Base-by-base conservation (phyloP, 2,113 vertebrate species). In the Albula glossodonta region DNA sequence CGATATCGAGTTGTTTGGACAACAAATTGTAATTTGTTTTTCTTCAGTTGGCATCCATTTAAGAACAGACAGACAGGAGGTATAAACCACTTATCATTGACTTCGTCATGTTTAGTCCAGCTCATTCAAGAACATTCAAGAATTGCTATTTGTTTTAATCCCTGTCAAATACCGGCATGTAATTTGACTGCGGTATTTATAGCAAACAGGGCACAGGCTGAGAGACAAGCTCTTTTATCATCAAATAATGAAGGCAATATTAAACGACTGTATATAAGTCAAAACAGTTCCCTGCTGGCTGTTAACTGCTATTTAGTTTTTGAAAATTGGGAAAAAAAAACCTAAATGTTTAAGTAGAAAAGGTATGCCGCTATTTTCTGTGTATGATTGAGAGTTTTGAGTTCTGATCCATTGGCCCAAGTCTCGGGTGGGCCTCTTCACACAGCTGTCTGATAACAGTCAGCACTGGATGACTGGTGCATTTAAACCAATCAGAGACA, bases 401-500 rank as follows among this genome's bases (percentile, higher is more conserved):
- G 57, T 8, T 60, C 25, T 78, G 51, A 82, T 80, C 74, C 13
- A 84, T 25, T 51, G 63, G 41, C 60, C 50, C 13, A 7, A 77
- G 19, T 52, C 51, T 66, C 9, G 51, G 82, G 63, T 81, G 86
- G 83, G 63, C 83, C 57, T 74, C 79, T 50, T 50, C 74, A 10
- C 78, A 41, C 94, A 94, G 94, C 92, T 95, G 57, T 93, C 88
- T 90, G 91, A 93, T 91, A 92, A 91, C 90, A 89, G 90, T 94
- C 91, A 93, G 88, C 92, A 92, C 95, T 95, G 96, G 96, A 96
- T 96, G 96, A 97, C 93, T 92, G 89, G 93, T 92, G 93, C 95
- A 94, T 96, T 97, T 96, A 96, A 96, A 97, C 97, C 96, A 95
- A 96, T 96, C 90, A 94, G 96, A 96, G 94, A 96, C 95, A 96